These are phyloP conservation scores for Leptosomus discolor DNA, from an alignment of 2,113 vertebrate species.

Conservation along the genomic window DNA sequence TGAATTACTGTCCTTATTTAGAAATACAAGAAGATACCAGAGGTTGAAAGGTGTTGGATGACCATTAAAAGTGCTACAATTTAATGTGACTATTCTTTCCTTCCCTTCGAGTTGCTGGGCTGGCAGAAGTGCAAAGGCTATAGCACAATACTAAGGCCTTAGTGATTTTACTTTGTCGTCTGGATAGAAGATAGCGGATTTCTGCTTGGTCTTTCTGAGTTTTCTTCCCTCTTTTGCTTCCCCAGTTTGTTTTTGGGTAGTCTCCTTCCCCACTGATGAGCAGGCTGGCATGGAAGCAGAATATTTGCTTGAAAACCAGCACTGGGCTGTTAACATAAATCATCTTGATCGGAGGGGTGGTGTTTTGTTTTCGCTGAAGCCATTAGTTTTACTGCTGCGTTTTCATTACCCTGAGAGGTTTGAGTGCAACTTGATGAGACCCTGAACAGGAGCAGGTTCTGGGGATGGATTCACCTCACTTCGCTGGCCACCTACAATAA, in stretches of 20 bases:
- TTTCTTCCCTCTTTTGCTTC: not conserved
- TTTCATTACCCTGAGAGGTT: not conserved
- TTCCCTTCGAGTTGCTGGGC: not conserved
- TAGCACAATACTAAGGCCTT: not conserved
- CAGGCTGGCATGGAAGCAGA: not conserved
- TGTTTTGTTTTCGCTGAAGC: not conserved
- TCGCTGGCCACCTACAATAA: not conserved
- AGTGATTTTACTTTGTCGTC: not conserved
- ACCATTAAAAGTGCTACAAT: not conserved
- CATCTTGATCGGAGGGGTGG: fast-evolving
- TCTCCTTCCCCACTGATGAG: not conserved
- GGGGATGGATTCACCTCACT: fast-evolving
- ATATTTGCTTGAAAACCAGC: not conserved
- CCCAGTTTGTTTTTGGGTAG: not conserved
- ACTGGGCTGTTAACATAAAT: not conserved
- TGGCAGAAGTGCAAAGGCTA: not conserved
- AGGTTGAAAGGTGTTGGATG: not conserved
- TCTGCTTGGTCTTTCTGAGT: not conserved
- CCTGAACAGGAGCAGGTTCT: not conserved
- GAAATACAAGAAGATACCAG: not conserved
- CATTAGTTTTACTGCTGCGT: not conserved
- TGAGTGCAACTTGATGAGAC: not conserved
- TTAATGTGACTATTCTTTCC: not conserved
- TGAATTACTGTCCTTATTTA: not conserved
- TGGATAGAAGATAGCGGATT: not conserved